Evolutionary conservation across 2,797 vertebrate genomes (phyloP), one percentile per base, ranked within the genome.

Genomic region (Melanotaenia parkinsoni): DNA sequence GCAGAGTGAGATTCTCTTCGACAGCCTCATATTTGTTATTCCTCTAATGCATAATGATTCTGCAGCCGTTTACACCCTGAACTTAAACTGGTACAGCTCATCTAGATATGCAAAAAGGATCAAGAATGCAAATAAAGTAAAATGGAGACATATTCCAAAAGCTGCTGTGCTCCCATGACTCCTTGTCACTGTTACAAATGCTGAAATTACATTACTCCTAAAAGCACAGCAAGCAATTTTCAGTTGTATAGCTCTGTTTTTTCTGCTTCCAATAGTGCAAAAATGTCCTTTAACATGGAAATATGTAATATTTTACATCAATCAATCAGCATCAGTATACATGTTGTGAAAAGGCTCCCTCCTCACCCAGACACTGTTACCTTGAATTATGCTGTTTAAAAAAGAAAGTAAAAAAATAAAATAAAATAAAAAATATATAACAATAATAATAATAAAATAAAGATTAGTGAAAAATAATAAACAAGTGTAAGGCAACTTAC

Each of bases 1-100:
- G 47, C 67, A 76, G 68, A 38, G 74, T 81, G 65, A 86, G 62
- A 91, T 82, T 67, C 71, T 71, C 76, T 62, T 69, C 73, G 80
- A 89, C 79, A 89, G 76, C 83, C 76, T 83, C 61, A 57, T 75
- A 59, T 70, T 79, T 74, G 83, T 77, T 84, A 82, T 89, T 79
- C 56, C 65, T 84, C 67, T 72, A 79, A 84, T 86, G 88, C 76
- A 81, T 87, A 86, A 91, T 88, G 72, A 86, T 81, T 85, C 57
- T 63, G 78, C 70, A 76, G 80, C 72, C 88, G 84, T 87, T 92
- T 89, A 85, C 70, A 76, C 74, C 69, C 53, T 74, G 64, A 78
- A 77, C 73, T 79, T 82, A 86, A 89, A 90, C 85, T 90, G 87
- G 79, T 77, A 76, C 74, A n/a, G 74, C 78, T 82, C 56, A 59